Base-by-base conservation (phyloP, 1,140 invertebrate species). In the Subanguina moxae region DNA sequence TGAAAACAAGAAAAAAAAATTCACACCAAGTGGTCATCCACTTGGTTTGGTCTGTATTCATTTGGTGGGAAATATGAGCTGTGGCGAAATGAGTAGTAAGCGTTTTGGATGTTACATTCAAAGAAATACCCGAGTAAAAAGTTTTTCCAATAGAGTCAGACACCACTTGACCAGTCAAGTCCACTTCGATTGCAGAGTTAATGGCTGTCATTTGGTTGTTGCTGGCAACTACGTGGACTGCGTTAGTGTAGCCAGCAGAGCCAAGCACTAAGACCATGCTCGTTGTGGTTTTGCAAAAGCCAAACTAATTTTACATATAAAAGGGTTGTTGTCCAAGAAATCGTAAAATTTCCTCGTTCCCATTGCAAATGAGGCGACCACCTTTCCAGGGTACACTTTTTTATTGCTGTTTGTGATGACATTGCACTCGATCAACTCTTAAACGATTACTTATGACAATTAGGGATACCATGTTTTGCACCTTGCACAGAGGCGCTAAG, bases 101-200 rank as follows among this genome's bases (percentile, higher is more conserved):
- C n/a, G n/a, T n/a, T n/a, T n/a, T n/a, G n/a, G n/a, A n/a, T n/a
- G n/a, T n/a, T n/a, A n/a, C n/a, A n/a, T n/a, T n/a, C n/a, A 38
- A 52, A 19, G 25, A 57, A 19, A 42, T 75, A 87, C 92, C 93
- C 9, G 92, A 95, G 82, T 90, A 95, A 88, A 95, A 92, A 57
- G 89, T 87, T 1, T 90, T 89, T 63, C 91, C 91, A 80, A 97
- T 94, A 61, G 92, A 94, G 80, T 96, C 93, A 0, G 92, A 89
- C 65, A 88, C 88, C 1, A 96, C 88, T 84, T 96, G 93, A 0
- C 93, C 93, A 1, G 92, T 94, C n/a, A 97, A 84, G 84, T 96
- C 93, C 0, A 96, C 89, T 84, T 96, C 93, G 76, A 96, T 77
- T 27, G 70, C 74, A 3, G 92, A 94, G 85, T 95, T 95, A 73